Conservation (phyloP, 1,140 invertebrate species). For the Danaus plexippus region DNA sequence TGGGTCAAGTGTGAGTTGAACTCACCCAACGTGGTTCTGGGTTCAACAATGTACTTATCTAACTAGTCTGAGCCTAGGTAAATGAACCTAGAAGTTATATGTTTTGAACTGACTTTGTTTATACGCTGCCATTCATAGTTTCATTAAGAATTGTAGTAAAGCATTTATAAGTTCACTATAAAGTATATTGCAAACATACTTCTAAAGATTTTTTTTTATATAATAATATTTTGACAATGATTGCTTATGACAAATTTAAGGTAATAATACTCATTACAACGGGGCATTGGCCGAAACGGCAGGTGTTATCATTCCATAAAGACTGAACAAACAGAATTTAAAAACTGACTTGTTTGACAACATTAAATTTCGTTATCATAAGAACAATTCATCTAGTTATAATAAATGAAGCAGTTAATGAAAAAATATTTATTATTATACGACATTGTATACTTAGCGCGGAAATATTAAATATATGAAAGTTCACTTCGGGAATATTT, state of each 20-base stretch:
- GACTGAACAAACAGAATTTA: slow-evolving; percentile 11
- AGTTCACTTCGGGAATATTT: slow-evolving; percentile 41
- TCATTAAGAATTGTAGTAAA: too few species aligned
- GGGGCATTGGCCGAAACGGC: slow-evolving; percentile 33
- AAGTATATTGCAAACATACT: too few species aligned
- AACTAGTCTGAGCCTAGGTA: too few species aligned
- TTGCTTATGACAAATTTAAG: slow-evolving; percentile 27
- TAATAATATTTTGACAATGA: slow-evolving; percentile 7
- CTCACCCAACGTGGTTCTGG: too few species aligned
- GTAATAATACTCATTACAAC: slow-evolving; percentile 24
- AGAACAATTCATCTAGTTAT: slow-evolving; percentile 2
- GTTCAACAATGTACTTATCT: too few species aligned
- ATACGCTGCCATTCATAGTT: too few species aligned
- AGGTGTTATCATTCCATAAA: slow-evolving; percentile 25
- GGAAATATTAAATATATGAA: slow-evolving; percentile 36
- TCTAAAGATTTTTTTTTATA: neutral
- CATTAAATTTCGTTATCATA: neutral
- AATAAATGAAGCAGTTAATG: neutral
- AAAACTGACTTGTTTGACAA: too few species aligned
- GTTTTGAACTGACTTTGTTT: too few species aligned
- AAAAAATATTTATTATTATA: slow-evolving; percentile 7
- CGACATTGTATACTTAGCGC: slow-evolving; percentile 15
- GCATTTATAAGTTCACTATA: too few species aligned
- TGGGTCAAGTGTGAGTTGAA: too few species aligned
- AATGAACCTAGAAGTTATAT: too few species aligned